A percentile compares a stretch with the other conserved stretches of the same genome.
Evolutionary conservation across 1,140 invertebrate genomes (phyloP).

Genomic region (Thaumatotibia leucotreta): DNA sequence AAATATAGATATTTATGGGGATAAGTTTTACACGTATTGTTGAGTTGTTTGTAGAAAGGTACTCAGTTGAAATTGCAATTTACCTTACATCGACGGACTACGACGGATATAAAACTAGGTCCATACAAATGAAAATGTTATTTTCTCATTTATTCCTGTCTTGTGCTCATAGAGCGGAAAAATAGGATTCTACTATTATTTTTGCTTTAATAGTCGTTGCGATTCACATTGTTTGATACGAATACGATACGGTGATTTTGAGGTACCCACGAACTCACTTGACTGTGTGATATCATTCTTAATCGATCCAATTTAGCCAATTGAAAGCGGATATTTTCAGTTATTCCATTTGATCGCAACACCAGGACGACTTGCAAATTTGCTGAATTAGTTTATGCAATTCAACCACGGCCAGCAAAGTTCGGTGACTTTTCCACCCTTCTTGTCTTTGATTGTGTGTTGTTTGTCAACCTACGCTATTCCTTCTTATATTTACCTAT

Average conservation of each 20-base stretch:
- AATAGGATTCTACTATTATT: neutral
- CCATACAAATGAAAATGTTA: too few species aligned
- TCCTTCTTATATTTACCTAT: neutral
- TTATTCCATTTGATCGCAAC: neutral
- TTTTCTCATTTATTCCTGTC: too few species aligned
- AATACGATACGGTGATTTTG: neutral
- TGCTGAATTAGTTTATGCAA: neutral
- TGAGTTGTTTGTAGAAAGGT: too few species aligned
- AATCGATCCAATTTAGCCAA: constrained; percentile 8
- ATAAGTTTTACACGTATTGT: too few species aligned
- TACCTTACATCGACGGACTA: too few species aligned
- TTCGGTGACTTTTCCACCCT: neutral
- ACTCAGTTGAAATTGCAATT: too few species aligned
- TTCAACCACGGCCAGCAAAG: neutral
- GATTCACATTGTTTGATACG: too few species aligned
- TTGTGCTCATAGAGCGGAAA: too few species aligned
- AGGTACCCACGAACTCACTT: neutral
- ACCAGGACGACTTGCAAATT: neutral
- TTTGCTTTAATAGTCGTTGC: neutral
- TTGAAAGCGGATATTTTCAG: neutral
- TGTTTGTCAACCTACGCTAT: neutral
- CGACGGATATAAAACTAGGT: too few species aligned
- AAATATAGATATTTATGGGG: too few species aligned
- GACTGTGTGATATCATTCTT: neutral
- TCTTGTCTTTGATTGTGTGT: constrained; percentile 12